Conservation (phyloP, 2,113 vertebrate species). For the Podiceps cristatus region DNA sequence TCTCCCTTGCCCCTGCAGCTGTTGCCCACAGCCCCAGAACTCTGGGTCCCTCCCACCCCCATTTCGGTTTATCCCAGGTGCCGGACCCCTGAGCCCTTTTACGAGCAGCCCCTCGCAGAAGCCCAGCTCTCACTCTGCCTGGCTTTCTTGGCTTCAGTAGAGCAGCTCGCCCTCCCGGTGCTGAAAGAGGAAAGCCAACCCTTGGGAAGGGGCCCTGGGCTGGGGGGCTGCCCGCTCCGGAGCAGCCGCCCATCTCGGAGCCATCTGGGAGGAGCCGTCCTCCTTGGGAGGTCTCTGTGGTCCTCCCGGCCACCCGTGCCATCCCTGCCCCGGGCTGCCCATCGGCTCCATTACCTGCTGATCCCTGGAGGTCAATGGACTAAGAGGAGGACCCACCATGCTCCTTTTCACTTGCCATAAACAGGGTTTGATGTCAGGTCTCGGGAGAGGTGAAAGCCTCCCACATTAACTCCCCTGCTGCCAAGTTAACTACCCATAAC, state of each 20-base stretch:
- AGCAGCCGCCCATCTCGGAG: not conserved
- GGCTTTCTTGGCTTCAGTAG: not conserved
- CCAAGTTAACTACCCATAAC: constrained; percentile 64
- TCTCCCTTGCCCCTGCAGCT: not conserved
- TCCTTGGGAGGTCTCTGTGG: not conserved
- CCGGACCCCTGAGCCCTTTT: not conserved
- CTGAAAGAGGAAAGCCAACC: not conserved
- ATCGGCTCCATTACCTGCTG: fast-evolving
- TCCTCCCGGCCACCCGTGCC: not conserved
- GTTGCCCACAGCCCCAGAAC: not conserved
- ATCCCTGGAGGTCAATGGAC: not conserved
- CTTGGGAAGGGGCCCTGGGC: not conserved
- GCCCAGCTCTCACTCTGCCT: not conserved
- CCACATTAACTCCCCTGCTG: constrained; percentile 11
- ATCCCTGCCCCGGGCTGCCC: fast-evolving
- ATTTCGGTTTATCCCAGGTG: fast-evolving
- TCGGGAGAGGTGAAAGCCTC: not conserved
- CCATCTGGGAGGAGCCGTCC: not conserved
- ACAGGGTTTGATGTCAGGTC: not conserved
- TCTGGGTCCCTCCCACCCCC: not conserved
- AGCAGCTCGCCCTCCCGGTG: not conserved
- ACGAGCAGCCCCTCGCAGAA: not conserved
- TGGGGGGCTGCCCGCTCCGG: fast-evolving
- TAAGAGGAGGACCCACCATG: not conserved
- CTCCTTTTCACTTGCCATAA: not conserved